Evolutionary conservation across 2,113 vertebrate genomes (phyloP).

Genomic region (Onychostoma macrolepis): DNA sequence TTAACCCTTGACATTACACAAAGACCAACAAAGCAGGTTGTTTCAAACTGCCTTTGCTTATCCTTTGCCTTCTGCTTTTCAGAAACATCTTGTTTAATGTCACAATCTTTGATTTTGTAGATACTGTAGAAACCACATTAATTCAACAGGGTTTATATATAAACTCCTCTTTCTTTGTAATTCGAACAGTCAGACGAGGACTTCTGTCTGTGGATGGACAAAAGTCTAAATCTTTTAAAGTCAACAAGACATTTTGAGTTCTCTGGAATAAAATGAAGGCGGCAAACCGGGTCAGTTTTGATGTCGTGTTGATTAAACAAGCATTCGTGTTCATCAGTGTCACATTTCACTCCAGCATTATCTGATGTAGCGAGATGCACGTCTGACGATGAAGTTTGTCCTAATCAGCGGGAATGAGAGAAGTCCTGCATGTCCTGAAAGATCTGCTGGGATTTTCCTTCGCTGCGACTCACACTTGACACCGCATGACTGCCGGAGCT

Average conservation of each 20-base stretch:
- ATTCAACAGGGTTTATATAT: constrained; percentile 71
- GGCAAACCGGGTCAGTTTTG: background rate
- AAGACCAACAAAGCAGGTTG: background rate
- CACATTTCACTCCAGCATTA: constrained; percentile 50
- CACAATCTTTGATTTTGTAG: constrained; percentile 52
- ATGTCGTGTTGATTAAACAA: background rate
- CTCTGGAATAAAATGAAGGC: background rate
- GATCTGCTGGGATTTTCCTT: constrained; percentile 73
- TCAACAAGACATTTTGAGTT: background rate
- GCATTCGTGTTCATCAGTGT: constrained; percentile 18
- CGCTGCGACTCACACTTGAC: constrained; percentile 76
- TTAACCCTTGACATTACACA: background rate
- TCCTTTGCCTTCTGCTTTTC: too few species aligned
- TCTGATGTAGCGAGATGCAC: constrained; percentile 61
- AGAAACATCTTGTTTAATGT: background rate
- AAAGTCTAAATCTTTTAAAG: background rate
- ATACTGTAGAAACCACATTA: constrained; percentile 69
- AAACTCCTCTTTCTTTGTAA: constrained; percentile 71
- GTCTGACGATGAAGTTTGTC: constrained; percentile 65
- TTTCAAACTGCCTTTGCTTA: background rate
- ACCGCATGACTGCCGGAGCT: constrained; percentile 75
- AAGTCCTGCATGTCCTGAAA: constrained; percentile 62
- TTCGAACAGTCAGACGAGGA: constrained; percentile 59
- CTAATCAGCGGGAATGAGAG: constrained; percentile 62
- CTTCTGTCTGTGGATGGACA: background rate